phyloP scores from a whole-genome alignment of 30 jellyfish, hydroid and myxozoan species.

The Cassiopea andromeda region DNA sequence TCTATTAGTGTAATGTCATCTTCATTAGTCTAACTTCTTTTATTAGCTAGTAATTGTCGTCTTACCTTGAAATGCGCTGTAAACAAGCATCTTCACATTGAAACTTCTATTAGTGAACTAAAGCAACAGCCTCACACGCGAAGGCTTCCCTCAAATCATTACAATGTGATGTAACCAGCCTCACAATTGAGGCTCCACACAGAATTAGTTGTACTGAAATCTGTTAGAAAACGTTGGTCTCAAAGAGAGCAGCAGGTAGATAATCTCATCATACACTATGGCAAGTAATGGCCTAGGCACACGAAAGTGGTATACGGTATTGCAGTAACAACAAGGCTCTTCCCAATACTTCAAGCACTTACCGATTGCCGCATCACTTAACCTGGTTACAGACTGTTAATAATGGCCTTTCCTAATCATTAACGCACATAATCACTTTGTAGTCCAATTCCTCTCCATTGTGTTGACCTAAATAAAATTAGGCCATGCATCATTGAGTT shows the following conservation, averaged over 20 bases:
- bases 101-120: not conserved
- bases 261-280: not conserved
- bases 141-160: not conserved
- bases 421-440: slow-evolving; percentile 22
- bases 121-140: not conserved
- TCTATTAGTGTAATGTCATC: not conserved
- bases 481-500: slow-evolving; percentile 58
- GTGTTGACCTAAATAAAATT: slow-evolving; percentile 31
- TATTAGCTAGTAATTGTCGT: not conserved
- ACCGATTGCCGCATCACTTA: not conserved
- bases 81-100: not conserved
- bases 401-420: slow-evolving; percentile 1
- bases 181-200: not conserved
- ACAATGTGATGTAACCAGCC: not conserved
- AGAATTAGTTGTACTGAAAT: not conserved
- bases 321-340: not conserved
- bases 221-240: not conserved
- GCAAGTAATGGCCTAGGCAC: slow-evolving; percentile 16
- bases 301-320: not conserved
- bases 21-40: not conserved
- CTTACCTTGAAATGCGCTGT: not conserved
- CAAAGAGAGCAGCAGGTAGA: slow-evolving; percentile 17
- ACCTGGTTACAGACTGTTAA: not conserved
- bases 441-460: slow-evolving; percentile 7
- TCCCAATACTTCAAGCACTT: not conserved